A percentile compares a stretch with the other conserved stretches of the same genome.
phyloP scores from a whole-genome alignment of 2,888 invertebrate genomes.

The Poecilobothrus nobilitatus region DNA sequence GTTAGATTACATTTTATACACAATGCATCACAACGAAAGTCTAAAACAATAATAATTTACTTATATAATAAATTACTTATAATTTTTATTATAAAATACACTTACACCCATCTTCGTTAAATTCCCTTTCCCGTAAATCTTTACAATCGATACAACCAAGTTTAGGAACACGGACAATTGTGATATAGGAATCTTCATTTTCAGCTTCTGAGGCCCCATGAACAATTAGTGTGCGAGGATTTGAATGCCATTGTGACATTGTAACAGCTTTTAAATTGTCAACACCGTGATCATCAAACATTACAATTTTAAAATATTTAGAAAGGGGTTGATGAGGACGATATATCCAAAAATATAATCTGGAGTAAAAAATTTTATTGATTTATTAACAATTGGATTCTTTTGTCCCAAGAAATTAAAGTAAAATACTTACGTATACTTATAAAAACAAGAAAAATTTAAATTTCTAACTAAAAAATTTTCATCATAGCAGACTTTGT shows the following conservation, averaged over 20 bases:
- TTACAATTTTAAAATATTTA: constrained; percentile 48
- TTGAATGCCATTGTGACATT: constrained; percentile 57
- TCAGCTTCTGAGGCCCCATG: constrained; percentile 47
- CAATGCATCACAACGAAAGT: constrained; percentile 55
- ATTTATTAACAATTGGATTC: not conserved
- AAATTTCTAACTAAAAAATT: constrained; percentile 47
- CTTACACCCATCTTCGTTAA: constrained; percentile 41
- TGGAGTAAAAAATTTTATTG: constrained; percentile 20
- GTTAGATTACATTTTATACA: constrained; percentile 86
- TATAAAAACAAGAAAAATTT: constrained; percentile 52
- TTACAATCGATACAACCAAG: constrained; percentile 56
- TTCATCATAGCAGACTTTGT: constrained; percentile 55
- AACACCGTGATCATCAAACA: constrained; percentile 54
- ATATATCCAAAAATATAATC: constrained; percentile 43
- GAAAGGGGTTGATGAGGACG: constrained; percentile 40
- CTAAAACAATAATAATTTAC: constrained; percentile 37
- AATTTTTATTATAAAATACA: constrained; percentile 24
- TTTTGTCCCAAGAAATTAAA: not conserved
- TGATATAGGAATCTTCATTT: constrained; percentile 43
- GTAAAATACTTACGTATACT: constrained; percentile 52
- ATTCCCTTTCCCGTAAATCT: constrained; percentile 46
- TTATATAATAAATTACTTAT: not conserved
- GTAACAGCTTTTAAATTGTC: constrained; percentile 53
- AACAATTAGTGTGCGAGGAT: constrained; percentile 51
- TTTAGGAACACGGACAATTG: constrained; percentile 49